phyloP scores from a whole-genome alignment of 2,797 vertebrate species.

The Anableps anableps region DNA sequence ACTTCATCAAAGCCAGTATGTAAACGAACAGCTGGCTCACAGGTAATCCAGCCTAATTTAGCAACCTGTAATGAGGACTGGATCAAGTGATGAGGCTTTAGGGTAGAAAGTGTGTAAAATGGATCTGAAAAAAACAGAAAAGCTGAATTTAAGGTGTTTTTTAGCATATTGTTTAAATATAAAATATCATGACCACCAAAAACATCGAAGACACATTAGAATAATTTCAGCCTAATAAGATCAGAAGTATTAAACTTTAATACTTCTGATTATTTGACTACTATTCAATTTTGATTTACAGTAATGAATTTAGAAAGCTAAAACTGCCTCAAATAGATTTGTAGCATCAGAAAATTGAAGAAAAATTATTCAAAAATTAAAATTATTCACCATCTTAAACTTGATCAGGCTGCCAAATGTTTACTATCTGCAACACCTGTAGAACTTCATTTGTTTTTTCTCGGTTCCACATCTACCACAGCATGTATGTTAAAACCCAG shows the following conservation, averaged over 20 bases:
- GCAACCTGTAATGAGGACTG: constrained; percentile 2
- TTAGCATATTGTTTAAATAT: neutral
- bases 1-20: constrained; percentile 32
- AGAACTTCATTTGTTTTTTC: no score
- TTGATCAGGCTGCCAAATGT: no score
- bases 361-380: no score
- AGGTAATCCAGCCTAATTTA: constrained; percentile 26
- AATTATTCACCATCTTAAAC: no score
- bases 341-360: no score
- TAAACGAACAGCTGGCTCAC: constrained; percentile 16
- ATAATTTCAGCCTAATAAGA: neutral
- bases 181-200: neutral
- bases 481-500: no score
- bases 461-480: no score
- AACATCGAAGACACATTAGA: neutral
- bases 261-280: neutral
- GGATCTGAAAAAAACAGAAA: neutral
- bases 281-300: neutral
- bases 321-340: neutral
- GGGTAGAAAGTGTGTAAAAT: neutral
- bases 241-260: neutral
- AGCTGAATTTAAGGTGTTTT: neutral
- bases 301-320: neutral
- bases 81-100: neutral
- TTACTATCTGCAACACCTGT: no score